Evolutionary conservation across 2,797 vertebrate species (phyloP), one percentile per base, ranked within the genome.

Genomic region (Podarcis siculus): DNA sequence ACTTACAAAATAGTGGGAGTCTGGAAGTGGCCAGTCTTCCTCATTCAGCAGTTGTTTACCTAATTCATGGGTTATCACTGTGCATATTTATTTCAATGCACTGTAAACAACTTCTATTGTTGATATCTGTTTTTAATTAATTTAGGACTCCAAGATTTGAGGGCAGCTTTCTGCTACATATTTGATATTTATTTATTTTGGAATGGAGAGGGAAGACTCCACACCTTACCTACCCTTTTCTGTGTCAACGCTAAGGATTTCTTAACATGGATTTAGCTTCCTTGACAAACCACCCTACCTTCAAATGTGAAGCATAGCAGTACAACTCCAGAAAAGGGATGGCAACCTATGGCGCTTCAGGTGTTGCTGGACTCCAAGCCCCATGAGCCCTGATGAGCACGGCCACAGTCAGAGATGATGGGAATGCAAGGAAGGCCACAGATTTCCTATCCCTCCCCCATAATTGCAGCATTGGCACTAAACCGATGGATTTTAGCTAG

Each of bases 381-480:
- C 61, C 32, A 73, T 37, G 10, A 73, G 8, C 35, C 1, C 17
- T 4, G 21, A 7, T 23, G 58, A 73, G n/a, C 32, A 73, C 7
- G 3, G 71, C 7, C 35, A 8, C 8, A 7, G 35, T 37, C 35
- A 21, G 4, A 35, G 72, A 37, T 10, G 61, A 27, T 27, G 35
- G 61, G 21, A 64, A 7, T 37, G 5, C 32, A 17, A 17, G 66
- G 3, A 9, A 9, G 27, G 27, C 23, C 27, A 69, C 32, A 37
- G 32, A 35, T 37, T 21, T 35, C 32, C 17, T 32, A 37, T 73
- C 35, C 35, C 32, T 71, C 8, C 35, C 37, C 25, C 0, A n/a
- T 32, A 79, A 91, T 72, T 3, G 9, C 91, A 75, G 91, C 89
- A 71, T 69, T 86, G 71, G 19, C 12, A 12, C 90, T 80, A 0